Conservation (phyloP, 2,888 invertebrate species). For the Brachynemurus nebulosus region DNA sequence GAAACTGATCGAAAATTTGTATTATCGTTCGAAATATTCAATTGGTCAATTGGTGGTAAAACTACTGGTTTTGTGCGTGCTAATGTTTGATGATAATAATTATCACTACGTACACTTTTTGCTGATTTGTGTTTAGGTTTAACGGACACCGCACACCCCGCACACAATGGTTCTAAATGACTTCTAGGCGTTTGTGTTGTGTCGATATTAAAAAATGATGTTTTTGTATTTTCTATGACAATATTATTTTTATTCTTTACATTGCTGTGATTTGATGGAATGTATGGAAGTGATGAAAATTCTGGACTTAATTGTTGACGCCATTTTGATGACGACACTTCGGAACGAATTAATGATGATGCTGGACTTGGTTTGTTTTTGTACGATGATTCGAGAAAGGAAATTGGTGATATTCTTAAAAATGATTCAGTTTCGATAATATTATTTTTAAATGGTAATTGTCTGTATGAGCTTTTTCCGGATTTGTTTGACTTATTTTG, state of each 20-base stretch:
- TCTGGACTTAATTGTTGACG: conserved; percentile 18
- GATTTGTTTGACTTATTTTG: conserved; percentile 1
- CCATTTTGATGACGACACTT: conserved; percentile 17
- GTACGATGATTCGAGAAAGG: not conserved
- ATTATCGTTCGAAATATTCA: conserved; percentile 13
- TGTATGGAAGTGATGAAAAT: conserved; percentile 25
- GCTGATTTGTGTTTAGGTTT: not conserved
- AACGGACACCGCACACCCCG: too few species aligned
- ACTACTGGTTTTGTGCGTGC: conserved; percentile 13
- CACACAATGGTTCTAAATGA: not conserved
- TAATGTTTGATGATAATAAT: not conserved
- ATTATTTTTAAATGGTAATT: not conserved
- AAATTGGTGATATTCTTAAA: conserved; percentile 4
- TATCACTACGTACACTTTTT: not conserved
- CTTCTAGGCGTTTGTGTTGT: not conserved
- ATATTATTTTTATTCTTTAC: not conserved
- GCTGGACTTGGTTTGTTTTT: conserved; percentile 8
- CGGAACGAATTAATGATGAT: conserved; percentile 14
- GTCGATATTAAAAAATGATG: not conserved
- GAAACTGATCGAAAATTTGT: conserved; percentile 26
- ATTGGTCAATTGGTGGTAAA: conserved; percentile 24
- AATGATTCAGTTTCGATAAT: not conserved
- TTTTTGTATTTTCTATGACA: not conserved
- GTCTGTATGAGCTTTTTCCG: not conserved
- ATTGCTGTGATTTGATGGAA: too few species aligned